Evolutionary conservation across 2,888 invertebrate species (phyloP).

Genomic region (Rhingia campestris): DNA sequence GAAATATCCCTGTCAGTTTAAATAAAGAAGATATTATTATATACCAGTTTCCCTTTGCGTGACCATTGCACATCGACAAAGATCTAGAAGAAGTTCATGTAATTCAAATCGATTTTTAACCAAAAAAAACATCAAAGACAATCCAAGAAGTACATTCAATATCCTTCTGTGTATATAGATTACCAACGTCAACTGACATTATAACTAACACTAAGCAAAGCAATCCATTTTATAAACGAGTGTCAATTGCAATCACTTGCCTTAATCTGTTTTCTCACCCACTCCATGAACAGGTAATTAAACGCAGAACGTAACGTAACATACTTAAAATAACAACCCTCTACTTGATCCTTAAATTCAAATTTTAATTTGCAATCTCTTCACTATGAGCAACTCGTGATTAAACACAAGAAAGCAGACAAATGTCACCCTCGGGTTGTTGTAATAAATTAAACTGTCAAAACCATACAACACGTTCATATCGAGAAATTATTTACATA

Average conservation of each 20-base stretch:
- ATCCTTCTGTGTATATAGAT: neutral
- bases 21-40: no score
- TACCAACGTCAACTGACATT: neutral
- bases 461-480: conserved; percentile 41
- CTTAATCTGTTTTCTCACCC: no score
- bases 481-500: conserved; percentile 51
- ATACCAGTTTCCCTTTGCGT: no score
- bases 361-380: conserved; percentile 60
- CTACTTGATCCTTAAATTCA: conserved; percentile 25
- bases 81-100: no score
- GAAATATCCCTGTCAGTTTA: no score
- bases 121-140: no score
- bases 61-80: no score
- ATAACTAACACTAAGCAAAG: neutral
- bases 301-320: no score
- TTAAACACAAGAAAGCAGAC: conserved; percentile 50
- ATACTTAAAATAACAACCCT: conserved; percentile 33
- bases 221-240: neutral
- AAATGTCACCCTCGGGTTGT: conserved; percentile 52
- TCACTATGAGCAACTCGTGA: conserved; percentile 51
- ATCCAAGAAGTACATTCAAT: no score
- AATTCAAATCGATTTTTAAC: no score
- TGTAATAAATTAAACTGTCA: conserved; percentile 47
- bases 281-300: neutral
- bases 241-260: neutral